Evolutionary conservation across 1,140 invertebrate species (phyloP), one percentile per base, ranked within the genome.

Genomic region (Trachelipus rathkii): DNA sequence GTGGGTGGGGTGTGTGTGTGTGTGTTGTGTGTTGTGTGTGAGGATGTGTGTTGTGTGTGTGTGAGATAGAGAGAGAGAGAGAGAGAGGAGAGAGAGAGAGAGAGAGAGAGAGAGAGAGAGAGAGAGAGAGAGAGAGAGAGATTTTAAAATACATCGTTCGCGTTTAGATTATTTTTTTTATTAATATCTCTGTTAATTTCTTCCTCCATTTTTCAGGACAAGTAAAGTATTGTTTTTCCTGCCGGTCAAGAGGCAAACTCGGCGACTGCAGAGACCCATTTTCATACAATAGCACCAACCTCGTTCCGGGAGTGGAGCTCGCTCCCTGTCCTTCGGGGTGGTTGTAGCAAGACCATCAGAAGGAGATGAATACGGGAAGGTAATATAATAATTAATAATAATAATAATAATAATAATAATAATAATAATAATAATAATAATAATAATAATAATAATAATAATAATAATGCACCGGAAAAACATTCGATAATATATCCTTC

Each of bases 321-420:
- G 87, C 91, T 9, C 93, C 93, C 0, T 97, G 95, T 84, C 92
- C 92, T 10, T 95, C 93, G 9, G 94, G 94, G 44, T 97, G 95
- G 95, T n/a, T 97, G 95, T 83, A 92, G 91, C 10, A 97, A 96
- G 88, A 90, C 94, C 60, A 89, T 95, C n/a, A 24, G 94, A 96
- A 85, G 92, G 89, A 78, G 81, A 83, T 76, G 89, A 89, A 83
- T 86, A 90, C 70, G 89, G 77, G 89, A 91, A 85, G 88, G 89
- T 84, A 87, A 33, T 33, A 33, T 11, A 68, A 68, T 68, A 68
- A 68, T 10, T 68, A 68, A 24, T 21, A 11, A 15, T 68, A 68
- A 68, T 13, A 15, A 68, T 68, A 68, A 68, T 68, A 15, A 68
- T 11, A 68, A 68, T 10, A 10, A 68, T 68, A 10, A 68, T 68